phyloP scores from a whole-genome alignment of 1,140 invertebrate species.

The Callitettix versicolor region DNA sequence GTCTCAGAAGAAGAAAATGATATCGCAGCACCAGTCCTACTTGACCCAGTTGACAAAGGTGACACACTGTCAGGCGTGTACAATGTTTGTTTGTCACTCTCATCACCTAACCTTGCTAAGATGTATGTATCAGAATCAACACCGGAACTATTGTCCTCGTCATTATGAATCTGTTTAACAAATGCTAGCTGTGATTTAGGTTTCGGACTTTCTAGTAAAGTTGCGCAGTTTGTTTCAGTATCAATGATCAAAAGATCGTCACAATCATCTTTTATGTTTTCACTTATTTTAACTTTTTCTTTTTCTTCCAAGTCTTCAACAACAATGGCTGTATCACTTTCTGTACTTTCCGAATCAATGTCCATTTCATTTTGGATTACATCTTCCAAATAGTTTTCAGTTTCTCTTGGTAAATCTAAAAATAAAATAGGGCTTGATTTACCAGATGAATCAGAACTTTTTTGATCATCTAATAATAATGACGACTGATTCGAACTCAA shows the following conservation, averaged over 20 bases:
- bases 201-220: conserved; percentile 35
- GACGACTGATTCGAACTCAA: conserved; percentile 24
- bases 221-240: conserved; percentile 41
- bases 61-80: conserved; percentile 26
- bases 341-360: conserved; percentile 12
- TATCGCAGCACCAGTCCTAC: conserved; percentile 15
- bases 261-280: conserved; percentile 19
- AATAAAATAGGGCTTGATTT: conserved; percentile 14
- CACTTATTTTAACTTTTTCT: conserved; percentile 16
- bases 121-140: conserved; percentile 29
- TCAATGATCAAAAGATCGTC: conserved; percentile 45
- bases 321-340: conserved; percentile 18
- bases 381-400: conserved; percentile 20
- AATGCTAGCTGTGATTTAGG: conserved; percentile 25
- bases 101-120: not conserved
- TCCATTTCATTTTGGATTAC: conserved; percentile 23
- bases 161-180: conserved; percentile 14
- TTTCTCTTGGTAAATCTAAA: conserved; percentile 11
- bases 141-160: conserved; percentile 22
- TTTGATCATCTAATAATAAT: conserved; percentile 17
- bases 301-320: conserved; percentile 22
- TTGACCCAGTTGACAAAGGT: conserved; percentile 17
- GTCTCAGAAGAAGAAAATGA: conserved; percentile 28
- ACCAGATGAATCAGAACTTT: conserved; percentile 9
- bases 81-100: conserved; percentile 12